Conservation (phyloP, 2,888 invertebrate species). For the Adelognathus sp. region DNA sequence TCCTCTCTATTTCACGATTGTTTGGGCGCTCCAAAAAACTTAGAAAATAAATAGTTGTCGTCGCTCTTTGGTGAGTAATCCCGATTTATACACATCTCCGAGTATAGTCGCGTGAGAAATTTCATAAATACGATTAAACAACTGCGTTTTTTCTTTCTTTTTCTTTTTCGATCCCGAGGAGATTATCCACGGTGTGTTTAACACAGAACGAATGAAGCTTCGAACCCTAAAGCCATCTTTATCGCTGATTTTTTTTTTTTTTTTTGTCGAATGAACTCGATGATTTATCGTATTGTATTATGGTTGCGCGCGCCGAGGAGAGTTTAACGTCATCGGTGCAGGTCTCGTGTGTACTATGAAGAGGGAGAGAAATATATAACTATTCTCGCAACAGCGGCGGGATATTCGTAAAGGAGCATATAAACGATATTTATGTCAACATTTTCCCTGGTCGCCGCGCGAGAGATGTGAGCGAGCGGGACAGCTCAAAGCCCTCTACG, state of each 20-base stretch:
- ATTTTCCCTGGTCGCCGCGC: conserved; percentile 61
- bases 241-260: conserved; percentile 39
- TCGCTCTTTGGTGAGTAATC: background rate
- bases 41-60: conserved; percentile 12
- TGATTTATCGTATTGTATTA: conserved; percentile 66
- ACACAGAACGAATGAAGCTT: conserved; percentile 31
- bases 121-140: conserved; percentile 30
- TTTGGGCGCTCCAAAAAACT: background rate
- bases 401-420: conserved; percentile 47
- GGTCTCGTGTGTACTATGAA: background rate
- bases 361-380: too few relatives aligned
- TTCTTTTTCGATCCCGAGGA: too few relatives aligned
- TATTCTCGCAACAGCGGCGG: conserved; percentile 56
- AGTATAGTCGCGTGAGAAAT: conserved; percentile 3
- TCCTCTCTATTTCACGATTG: conserved; percentile 43
- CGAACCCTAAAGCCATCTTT: conserved; percentile 53
- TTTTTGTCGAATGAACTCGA: conserved; percentile 37
- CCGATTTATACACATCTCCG: conserved; percentile 42
- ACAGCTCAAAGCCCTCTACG: conserved; percentile 59
- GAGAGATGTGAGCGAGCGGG: conserved; percentile 51
- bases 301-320: background rate
- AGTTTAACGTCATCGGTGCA: conserved; percentile 26
- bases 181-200: conserved; percentile 7
- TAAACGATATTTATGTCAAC: conserved; percentile 70
- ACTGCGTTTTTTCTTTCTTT: conserved; percentile 10